A percentile compares a stretch with the other conserved stretches of the same genome.
Evolutionary conservation across 2,797 vertebrate species (phyloP).

Genomic region (Poeciliopsis infans): DNA sequence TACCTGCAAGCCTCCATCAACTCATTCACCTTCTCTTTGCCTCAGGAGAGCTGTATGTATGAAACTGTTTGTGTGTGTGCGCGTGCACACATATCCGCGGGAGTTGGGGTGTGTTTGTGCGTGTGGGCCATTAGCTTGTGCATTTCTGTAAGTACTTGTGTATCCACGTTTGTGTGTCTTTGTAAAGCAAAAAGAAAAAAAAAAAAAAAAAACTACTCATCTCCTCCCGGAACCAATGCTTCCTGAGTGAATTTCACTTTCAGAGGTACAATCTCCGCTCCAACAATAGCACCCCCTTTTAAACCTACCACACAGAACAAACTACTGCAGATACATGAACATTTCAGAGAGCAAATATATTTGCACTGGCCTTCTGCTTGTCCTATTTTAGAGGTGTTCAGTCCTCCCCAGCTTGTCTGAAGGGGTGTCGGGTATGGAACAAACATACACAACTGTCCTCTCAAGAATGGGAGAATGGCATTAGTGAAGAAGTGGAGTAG

Average conservation of each 20-base stretch:
- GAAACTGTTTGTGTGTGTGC: conserved; percentile 33
- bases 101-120: conserved; percentile 30
- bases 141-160: conserved; percentile 13
- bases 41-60: conserved; percentile 41
- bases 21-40: conserved; percentile 49
- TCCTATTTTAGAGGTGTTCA: conserved; percentile 62
- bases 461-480: conserved; percentile 60
- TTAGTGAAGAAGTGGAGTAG: conserved; percentile 67
- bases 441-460: conserved; percentile 59
- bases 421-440: conserved; percentile 31
- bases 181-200: conserved; percentile 60
- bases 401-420: conserved; percentile 53
- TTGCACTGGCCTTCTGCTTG: conserved; percentile 50
- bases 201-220: conserved; percentile 68
- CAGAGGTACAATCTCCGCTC: conserved; percentile 57
- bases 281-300: conserved; percentile 69
- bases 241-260: conserved; percentile 77
- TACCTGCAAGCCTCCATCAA: conserved; percentile 69
- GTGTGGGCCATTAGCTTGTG: conserved; percentile 21
- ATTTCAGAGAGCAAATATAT: conserved; percentile 38
- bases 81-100: conserved; percentile 25
- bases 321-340: conserved; percentile 13
- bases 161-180: conserved; percentile 18
- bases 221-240: conserved; percentile 75
- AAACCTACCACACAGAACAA: conserved; percentile 45